Evolutionary conservation across 2,888 invertebrate genomes (phyloP).

Genomic region (Cecidostiba fungosa): DNA sequence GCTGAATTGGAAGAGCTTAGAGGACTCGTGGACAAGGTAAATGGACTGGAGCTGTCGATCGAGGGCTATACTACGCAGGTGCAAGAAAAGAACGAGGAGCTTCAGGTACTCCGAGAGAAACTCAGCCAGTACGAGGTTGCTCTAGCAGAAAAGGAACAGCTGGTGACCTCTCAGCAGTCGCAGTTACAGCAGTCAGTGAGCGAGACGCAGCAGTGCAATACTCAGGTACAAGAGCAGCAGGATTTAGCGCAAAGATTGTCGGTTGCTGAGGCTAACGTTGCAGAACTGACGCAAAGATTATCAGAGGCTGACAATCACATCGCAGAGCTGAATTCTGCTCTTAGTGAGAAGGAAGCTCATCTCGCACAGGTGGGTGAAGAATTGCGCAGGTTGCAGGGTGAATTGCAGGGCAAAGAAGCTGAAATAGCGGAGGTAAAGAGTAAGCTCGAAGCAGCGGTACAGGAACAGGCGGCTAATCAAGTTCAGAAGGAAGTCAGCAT

Average conservation of each 20-base stretch:
- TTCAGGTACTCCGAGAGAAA: slow-evolving; percentile 70
- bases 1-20: slow-evolving; percentile 25
- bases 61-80: slow-evolving; percentile 70
- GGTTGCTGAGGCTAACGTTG: slow-evolving; percentile 31
- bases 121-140: slow-evolving; percentile 69
- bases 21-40: slow-evolving; percentile 8
- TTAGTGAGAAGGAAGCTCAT: slow-evolving; percentile 21
- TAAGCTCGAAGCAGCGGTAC: background rate
- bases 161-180: slow-evolving; percentile 62
- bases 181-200: slow-evolving; percentile 66
- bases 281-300: background rate
- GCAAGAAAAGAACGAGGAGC: slow-evolving; percentile 73
- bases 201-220: slow-evolving; percentile 59
- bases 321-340: slow-evolving; percentile 69
- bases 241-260: slow-evolving; percentile 30
- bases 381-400: background rate
- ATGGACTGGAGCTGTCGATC: slow-evolving; percentile 41
- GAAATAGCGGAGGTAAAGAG: background rate
- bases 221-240: slow-evolving; percentile 11
- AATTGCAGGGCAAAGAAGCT: background rate
- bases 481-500: background rate
- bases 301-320: slow-evolving; percentile 59
- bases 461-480: background rate
- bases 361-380: slow-evolving; percentile 1
- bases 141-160: slow-evolving; percentile 65